Percentiles rank a stretch among this genome's conserved stretches.
phyloP scores from a whole-genome alignment of 23 tunicate species.

The Phallusia fumigata region DNA sequence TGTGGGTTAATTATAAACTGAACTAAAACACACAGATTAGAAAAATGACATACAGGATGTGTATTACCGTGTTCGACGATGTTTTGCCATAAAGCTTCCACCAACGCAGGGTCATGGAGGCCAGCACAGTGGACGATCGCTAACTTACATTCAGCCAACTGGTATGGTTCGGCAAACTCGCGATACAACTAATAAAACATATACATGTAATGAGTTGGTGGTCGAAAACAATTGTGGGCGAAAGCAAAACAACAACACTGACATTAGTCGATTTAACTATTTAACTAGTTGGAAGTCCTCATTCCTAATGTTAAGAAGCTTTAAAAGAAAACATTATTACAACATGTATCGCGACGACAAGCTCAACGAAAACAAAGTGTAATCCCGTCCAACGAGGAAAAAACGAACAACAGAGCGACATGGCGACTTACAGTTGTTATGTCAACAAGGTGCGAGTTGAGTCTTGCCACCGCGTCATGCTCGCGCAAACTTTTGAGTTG shows the following conservation, averaged over 20 bases:
- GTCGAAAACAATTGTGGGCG: too few relatives aligned
- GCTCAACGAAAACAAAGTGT: too few relatives aligned
- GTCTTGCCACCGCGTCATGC: conserved; percentile 28
- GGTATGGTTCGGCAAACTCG: conserved; percentile 91
- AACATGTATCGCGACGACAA: too few relatives aligned
- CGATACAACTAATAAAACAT: conserved; percentile 52
- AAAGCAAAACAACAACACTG: too few relatives aligned
- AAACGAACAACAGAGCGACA: too few relatives aligned
- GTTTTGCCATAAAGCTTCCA: conserved; percentile 96
- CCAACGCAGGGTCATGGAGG: conserved; percentile 69
- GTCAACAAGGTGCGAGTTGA: conserved; percentile 64
- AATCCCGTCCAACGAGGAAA: too few relatives aligned
- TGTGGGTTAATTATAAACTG: too few relatives aligned
- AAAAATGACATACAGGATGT: background rate
- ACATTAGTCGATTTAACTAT: too few relatives aligned
- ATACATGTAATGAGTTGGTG: too few relatives aligned
- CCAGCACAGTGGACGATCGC: conserved; percentile 96
- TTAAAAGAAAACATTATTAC: too few relatives aligned
- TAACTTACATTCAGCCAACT: conserved; percentile 90
- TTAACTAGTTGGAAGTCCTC: too few relatives aligned
- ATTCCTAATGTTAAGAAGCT: too few relatives aligned
- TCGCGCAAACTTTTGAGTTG: conserved; percentile 35
- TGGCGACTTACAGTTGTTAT: conserved; percentile 58
- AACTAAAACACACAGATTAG: background rate
- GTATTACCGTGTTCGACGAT: conserved; percentile 86